Conservation (phyloP, 2,888 invertebrate genomes). For the Sarcophaga carnaria region DNA sequence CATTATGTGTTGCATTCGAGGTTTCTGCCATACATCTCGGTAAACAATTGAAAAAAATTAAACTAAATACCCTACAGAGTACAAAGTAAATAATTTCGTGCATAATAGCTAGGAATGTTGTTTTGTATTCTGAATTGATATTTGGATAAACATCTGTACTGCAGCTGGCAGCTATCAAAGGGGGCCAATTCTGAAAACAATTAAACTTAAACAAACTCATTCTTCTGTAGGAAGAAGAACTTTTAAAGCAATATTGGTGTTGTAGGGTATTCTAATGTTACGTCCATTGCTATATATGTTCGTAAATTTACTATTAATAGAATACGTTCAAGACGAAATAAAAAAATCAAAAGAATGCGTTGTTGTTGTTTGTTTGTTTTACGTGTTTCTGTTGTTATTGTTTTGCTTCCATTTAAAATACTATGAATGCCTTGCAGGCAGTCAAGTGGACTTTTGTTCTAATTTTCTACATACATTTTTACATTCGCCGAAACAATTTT, state of each 20-base stretch:
- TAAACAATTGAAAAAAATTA: too few relatives aligned
- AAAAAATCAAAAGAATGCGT: neutral
- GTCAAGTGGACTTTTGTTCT: constrained; percentile 36
- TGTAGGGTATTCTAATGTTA: too few relatives aligned
- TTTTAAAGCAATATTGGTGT: too few relatives aligned
- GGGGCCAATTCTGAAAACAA: too few relatives aligned
- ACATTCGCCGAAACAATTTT: neutral
- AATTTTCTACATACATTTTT: constrained; percentile 3
- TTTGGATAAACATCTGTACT: too few relatives aligned
- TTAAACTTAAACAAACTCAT: too few relatives aligned
- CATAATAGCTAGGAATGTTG: neutral
- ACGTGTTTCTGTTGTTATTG: neutral
- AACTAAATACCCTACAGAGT: too few relatives aligned
- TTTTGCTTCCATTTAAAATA: constrained; percentile 24
- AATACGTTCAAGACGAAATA: neutral
- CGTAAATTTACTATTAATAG: too few relatives aligned
- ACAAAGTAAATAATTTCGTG: neutral
- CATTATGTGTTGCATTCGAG: neutral
- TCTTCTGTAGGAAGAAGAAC: too few relatives aligned
- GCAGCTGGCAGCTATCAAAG: too few relatives aligned
- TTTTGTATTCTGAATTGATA: neutral
- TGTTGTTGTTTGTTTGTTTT: neutral
- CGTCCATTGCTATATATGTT: too few relatives aligned
- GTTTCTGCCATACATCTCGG: too few relatives aligned
- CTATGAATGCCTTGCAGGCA: constrained; percentile 4